Evolutionary conservation across 2,113 vertebrate species (phyloP).

Genomic region (Xiphias gladius): DNA sequence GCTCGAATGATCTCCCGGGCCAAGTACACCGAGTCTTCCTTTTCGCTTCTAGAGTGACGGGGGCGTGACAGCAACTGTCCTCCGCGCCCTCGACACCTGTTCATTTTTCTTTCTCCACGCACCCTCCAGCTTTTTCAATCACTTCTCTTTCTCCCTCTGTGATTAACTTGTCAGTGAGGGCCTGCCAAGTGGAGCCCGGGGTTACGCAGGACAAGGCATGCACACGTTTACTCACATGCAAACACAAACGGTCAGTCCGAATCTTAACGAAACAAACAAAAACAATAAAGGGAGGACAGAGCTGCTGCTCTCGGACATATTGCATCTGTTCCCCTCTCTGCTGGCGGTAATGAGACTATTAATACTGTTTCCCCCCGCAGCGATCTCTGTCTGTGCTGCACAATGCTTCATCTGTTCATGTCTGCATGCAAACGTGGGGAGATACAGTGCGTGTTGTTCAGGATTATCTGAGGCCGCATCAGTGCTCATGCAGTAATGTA

Average conservation of each 20-base stretch:
- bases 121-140: slow-evolving; percentile 10
- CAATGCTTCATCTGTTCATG: slow-evolving; percentile 19
- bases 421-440: slow-evolving; percentile 18
- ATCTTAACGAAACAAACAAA: not conserved
- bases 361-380: slow-evolving; percentile 27
- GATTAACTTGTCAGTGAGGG: slow-evolving; percentile 26
- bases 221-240: not conserved
- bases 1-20: not conserved
- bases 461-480: not conserved
- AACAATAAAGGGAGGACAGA: not conserved
- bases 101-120: not conserved
- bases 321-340: not conserved
- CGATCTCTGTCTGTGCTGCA: slow-evolving; percentile 8
- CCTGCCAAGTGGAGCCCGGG: not conserved
- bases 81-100: not conserved
- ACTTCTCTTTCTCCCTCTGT: not conserved
- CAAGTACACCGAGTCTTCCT: not conserved
- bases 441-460: not conserved
- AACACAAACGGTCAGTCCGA: too few species aligned
- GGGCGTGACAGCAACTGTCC: not conserved
- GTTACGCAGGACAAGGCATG: not conserved
- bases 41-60: not conserved
- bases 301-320: not conserved
- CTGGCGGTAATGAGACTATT: slow-evolving; percentile 47
- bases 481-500: not conserved